Evolutionary conservation across 1,140 invertebrate species (phyloP).

Genomic region (Steinernema khuongi): DNA sequence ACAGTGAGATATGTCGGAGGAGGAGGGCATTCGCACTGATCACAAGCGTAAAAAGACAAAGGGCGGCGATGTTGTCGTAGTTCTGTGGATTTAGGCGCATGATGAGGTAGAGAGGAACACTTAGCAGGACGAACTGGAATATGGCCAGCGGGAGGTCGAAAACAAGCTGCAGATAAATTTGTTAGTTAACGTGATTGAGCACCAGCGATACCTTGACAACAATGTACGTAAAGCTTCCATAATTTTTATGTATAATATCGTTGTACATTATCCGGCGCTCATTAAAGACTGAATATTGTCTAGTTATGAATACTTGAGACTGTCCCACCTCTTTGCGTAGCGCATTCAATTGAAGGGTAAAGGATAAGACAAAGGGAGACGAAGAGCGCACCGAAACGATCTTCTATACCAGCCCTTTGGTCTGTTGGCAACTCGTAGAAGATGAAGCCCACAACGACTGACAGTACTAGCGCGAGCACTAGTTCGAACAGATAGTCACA

Average conservation of each 20-base stretch:
- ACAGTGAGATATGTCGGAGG: slow-evolving; percentile 28
- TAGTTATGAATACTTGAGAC: slow-evolving; percentile 2
- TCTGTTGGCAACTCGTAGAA: slow-evolving; percentile 35
- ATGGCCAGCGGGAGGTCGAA: slow-evolving; percentile 38
- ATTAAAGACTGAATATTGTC: slow-evolving; percentile 16
- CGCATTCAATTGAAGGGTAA: not conserved
- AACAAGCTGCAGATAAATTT: not conserved
- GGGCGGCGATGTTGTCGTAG: slow-evolving; percentile 25
- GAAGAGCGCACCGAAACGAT: slow-evolving; percentile 37
- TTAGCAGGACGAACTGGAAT: slow-evolving; percentile 18
- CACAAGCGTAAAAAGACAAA: slow-evolving; percentile 20
- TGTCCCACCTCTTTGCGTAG: not conserved
- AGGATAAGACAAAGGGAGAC: slow-evolving; percentile 14
- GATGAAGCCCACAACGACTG: slow-evolving; percentile 36
- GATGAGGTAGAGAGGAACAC: slow-evolving; percentile 30
- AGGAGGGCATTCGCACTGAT: slow-evolving; percentile 30
- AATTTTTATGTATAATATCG: slow-evolving; percentile 19
- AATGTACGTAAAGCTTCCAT: slow-evolving; percentile 18
- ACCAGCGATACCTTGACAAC: not conserved
- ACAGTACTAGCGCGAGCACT: slow-evolving; percentile 27
- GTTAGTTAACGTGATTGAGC: not conserved
- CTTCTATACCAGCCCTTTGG: slow-evolving; percentile 36
- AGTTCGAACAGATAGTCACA: slow-evolving; percentile 23
- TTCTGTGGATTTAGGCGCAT: slow-evolving; percentile 30
- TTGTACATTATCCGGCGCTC: not conserved